Evolutionary conservation across 2,113 vertebrate species (phyloP), one percentile per base, ranked within the genome.

Genomic region (Pseudorasbora parva): DNA sequence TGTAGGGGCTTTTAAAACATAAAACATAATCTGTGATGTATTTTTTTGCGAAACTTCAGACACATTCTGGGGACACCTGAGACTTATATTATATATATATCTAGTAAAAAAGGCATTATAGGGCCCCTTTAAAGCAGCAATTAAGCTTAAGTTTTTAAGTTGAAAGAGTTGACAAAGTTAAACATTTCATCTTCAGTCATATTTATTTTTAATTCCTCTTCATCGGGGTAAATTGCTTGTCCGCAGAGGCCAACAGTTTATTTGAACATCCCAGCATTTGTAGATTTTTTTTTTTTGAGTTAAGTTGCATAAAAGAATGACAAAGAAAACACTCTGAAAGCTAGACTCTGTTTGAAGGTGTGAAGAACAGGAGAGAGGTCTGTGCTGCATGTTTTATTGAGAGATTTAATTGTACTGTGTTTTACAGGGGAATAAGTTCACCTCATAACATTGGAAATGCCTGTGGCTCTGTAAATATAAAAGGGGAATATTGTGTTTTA

Each of bases 381-480:
- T 59, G 33, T 14, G 43, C 11, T 9, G 21, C 11, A 59, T 77
- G 54, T 59, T 41, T 77, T 59, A 77, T 59, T 59, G 75, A 25
- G 75, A 23, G 30, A 78, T 78, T 60, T 78, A 78, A 78, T 60
- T 45, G 37, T 45, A 7, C 12, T 78, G 54, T 12, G 64, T 62
- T 64, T 85, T 86, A 82, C 75, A 78, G 73, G 47, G 66, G 73
- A 78, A 30, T 77, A 60, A 27, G 51, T n/a, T 57, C 71, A 81
- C 81, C 27, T 54, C 81, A 78, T 78, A 82, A 77, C 75, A 56
- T 54, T 77, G 12, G 41, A 80, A 80, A 37, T 25, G 71, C 64
- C 25, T 45, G 54, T 49, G 56, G 72, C 78, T 81, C 45, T 62
- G 62, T 33, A 21, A 74, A 73, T 41, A 30, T 84, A 69, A 69